Evolutionary conservation across 2,888 invertebrate species (phyloP).

Genomic region (Exephanes ischioxanthus): DNA sequence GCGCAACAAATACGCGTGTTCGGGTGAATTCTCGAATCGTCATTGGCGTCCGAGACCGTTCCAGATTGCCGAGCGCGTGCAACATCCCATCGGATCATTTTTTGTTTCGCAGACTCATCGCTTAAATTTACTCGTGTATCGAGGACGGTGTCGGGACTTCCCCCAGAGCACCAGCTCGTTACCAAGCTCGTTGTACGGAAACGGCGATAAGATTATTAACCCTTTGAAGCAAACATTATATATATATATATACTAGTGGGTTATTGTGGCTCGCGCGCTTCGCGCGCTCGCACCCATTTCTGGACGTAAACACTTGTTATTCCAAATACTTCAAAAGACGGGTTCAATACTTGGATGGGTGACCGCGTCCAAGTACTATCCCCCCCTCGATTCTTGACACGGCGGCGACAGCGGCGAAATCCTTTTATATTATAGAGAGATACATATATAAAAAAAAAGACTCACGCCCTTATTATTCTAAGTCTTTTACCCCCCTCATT

Average conservation of each 20-base stretch:
- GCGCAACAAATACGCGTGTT: slow-evolving; percentile 50
- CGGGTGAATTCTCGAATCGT: not conserved
- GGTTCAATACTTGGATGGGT: too few relatives aligned
- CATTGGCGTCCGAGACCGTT: slow-evolving; percentile 23
- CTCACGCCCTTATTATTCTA: too few relatives aligned
- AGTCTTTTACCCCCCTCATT: too few relatives aligned
- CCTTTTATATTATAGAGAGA: too few relatives aligned
- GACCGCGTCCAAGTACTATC: too few relatives aligned
- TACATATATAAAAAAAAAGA: too few relatives aligned
- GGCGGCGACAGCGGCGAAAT: too few relatives aligned
- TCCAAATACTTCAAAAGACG: too few relatives aligned
- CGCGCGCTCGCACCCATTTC: too few relatives aligned
- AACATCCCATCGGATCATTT: not conserved
- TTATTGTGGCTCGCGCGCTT: too few relatives aligned
- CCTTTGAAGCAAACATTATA: not conserved
- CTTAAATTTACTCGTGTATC: not conserved
- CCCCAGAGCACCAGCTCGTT: not conserved
- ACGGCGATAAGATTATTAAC: slow-evolving; percentile 30
- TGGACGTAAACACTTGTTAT: too few relatives aligned
- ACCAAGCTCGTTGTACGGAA: slow-evolving; percentile 23
- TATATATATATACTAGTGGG: not conserved
- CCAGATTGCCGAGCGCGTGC: slow-evolving; percentile 20
- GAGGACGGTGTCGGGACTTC: not conserved
- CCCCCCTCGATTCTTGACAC: too few relatives aligned
- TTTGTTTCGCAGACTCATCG: slow-evolving; percentile 20